Evolutionary conservation across 2,888 invertebrate species (phyloP).

Genomic region (Bimastos eiseni): DNA sequence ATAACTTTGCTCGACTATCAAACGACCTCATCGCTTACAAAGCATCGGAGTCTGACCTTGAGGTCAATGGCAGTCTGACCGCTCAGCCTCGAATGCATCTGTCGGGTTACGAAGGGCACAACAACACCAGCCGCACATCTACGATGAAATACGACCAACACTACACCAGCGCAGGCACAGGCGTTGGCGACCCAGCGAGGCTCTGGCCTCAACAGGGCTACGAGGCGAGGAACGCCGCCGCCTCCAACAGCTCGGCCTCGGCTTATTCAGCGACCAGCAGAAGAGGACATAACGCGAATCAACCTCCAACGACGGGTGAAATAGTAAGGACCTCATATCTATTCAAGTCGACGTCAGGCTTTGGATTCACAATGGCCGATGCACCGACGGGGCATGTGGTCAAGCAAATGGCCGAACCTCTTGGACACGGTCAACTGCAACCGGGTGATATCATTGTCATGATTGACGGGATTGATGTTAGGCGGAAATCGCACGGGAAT

Average conservation of each 20-base stretch:
- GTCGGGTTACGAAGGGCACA: not conserved
- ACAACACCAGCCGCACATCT: not conserved
- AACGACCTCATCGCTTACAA: not conserved
- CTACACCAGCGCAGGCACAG: not conserved
- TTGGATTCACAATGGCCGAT: conserved; percentile 4
- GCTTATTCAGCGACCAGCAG: not conserved
- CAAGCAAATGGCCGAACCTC: not conserved
- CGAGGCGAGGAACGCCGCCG: not conserved
- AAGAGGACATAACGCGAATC: not conserved
- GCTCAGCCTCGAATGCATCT: not conserved
- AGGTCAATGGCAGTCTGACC: not conserved
- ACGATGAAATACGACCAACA: not conserved
- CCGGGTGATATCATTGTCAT: conserved; percentile 14
- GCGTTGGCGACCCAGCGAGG: not conserved
- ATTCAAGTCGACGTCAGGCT: not conserved
- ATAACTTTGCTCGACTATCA: not conserved
- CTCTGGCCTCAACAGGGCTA: not conserved
- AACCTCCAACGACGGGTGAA: not conserved
- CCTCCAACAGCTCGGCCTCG: not conserved
- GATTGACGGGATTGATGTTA: not conserved
- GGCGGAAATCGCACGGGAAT: not conserved
- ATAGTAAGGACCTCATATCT: not conserved
- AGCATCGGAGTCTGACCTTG: not conserved
- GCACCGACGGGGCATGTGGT: not conserved
- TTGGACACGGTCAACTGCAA: not conserved